Base-by-base conservation (phyloP, 2,797 vertebrate species). In the Mormyrus proboscirostris region DNA sequence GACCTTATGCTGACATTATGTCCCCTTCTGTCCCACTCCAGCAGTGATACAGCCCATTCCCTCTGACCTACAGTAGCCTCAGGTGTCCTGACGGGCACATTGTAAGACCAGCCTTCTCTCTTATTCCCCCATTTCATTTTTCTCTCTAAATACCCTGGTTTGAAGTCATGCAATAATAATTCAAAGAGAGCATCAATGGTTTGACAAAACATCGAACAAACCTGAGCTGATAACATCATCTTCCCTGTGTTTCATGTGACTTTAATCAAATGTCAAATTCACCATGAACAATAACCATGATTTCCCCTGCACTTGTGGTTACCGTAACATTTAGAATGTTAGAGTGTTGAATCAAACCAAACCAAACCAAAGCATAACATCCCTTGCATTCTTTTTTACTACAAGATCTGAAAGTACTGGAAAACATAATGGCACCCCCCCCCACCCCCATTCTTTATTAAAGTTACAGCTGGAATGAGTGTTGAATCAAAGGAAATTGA, bases 1-100 rank as follows among this genome's bases (percentile, higher is more conserved):
- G 29, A 87, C 59, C 55, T 92, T 86, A 89, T 88, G 90, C 91
- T 93, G 91, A 93, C 84, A 41, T 89, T 90, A 51, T 92, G 22
- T 88, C 38, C 92, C 93, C 92, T 93, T 92, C 92, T 92, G 90
- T 93, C 91, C 93, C 88, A 90, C 92, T 94, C 91, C 92, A 95
- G 94, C 93, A 92, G 90, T 93, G 93, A 92, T 91, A 88, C 92
- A 89, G 89, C 85, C 91, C 89, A 69, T 84, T 90, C 89, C 88
- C 91, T 94, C 92, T 93, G 93, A 93, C 90, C 93, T 90, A 86
- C 92, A 91, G 92, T 89, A 90, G 88, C 90, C 76, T 10, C 86
- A 82, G 65, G 65, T 82, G 14, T 59, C 91, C 90, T 94, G 92
- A 93, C 86, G 89, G 89, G 91, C 91, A 90, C 47, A 83, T 50